Evolutionary conservation across 2,113 vertebrate genomes (phyloP).

Genomic region (Istiophorus platypterus): DNA sequence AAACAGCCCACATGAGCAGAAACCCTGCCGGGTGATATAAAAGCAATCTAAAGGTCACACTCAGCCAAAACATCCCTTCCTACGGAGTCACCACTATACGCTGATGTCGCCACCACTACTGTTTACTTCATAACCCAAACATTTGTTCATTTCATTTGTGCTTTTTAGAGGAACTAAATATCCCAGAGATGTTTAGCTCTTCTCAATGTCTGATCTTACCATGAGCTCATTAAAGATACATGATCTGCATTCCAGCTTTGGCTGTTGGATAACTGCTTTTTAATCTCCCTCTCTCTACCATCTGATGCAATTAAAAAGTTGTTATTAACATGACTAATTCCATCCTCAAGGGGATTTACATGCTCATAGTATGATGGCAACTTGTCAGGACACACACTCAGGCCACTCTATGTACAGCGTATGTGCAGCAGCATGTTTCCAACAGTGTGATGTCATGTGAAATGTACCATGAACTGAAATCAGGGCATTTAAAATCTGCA

Average conservation of each 20-base stretch:
- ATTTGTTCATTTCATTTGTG: constrained; percentile 78
- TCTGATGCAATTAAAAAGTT: constrained; percentile 74
- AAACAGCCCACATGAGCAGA: constrained; percentile 39
- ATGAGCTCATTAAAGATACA: constrained; percentile 80
- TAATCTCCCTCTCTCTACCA: constrained; percentile 26
- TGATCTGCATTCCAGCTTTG: constrained; percentile 68
- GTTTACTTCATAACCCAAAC: constrained; percentile 65
- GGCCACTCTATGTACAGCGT: not conserved
- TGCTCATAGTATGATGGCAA: constrained; percentile 52
- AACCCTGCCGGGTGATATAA: constrained; percentile 44
- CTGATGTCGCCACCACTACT: constrained; percentile 27
- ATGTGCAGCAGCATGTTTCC: not conserved
- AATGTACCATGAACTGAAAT: constrained; percentile 35
- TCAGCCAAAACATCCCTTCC: constrained; percentile 22
- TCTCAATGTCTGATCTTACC: constrained; percentile 73
- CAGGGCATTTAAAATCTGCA: constrained; percentile 6
- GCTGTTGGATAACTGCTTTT: constrained; percentile 64
- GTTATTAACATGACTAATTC: constrained; percentile 67
- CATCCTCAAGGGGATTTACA: constrained; percentile 66
- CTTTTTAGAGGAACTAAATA: constrained; percentile 74
- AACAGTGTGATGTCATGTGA: constrained; percentile 27
- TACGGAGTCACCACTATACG: not conserved
- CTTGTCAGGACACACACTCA: constrained; percentile 54
- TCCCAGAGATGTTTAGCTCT: constrained; percentile 73
- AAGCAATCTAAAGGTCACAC: constrained; percentile 70